Conservation (phyloP, 2,113 vertebrate genomes). For the Gorsachius goisagi region DNA sequence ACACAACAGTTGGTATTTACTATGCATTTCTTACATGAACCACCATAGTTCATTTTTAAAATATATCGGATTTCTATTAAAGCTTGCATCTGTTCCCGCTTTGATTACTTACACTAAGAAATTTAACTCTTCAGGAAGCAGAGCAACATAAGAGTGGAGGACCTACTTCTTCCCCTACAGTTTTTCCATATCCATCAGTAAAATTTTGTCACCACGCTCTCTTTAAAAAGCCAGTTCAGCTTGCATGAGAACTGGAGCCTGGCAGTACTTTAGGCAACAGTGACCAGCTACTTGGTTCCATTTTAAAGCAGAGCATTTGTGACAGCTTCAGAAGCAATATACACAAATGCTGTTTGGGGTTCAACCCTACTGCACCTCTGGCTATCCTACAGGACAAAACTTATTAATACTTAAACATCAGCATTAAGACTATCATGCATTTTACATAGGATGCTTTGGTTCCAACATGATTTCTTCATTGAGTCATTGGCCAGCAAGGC, state of each 20-base stretch:
- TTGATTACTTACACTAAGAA: background rate
- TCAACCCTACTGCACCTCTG: conserved; percentile 28
- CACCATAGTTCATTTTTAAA: background rate
- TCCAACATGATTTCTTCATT: conserved; percentile 61
- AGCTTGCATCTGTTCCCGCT: background rate
- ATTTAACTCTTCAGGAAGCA: background rate
- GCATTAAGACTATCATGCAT: conserved; percentile 74
- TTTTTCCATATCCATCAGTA: background rate
- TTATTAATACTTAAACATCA: conserved; percentile 74
- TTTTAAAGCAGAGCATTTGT: conserved; percentile 41
- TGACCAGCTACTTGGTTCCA: background rate
- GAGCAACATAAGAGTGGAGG: background rate
- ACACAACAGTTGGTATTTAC: background rate
- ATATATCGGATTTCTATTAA: background rate
- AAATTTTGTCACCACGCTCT: background rate
- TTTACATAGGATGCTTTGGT: conserved; percentile 70
- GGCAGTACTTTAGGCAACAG: background rate
- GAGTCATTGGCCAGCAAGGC: conserved; percentile 43
- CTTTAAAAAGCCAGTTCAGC: background rate
- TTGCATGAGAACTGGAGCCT: background rate
- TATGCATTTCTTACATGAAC: background rate
- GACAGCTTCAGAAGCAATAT: conserved; percentile 53
- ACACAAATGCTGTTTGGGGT: background rate
- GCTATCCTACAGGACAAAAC: conserved; percentile 22
- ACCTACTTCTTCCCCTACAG: background rate